Evolutionary conservation across 2,797 vertebrate species (phyloP).

Genomic region (Notolabrus celidotus): DNA sequence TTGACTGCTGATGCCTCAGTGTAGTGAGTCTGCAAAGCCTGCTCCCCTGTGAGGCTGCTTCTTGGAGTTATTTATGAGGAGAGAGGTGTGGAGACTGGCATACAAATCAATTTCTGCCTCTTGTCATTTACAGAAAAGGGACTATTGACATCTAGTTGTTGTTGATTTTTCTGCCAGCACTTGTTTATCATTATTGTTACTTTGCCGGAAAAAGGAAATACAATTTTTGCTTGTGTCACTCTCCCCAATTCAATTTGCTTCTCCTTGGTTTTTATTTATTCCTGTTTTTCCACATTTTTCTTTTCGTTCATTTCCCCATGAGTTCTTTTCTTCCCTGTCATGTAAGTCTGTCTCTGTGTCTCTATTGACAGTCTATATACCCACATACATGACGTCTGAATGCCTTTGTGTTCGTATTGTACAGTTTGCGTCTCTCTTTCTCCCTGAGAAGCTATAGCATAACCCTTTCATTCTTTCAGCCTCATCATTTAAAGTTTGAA

Average conservation of each 20-base stretch:
- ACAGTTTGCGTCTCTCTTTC: background rate
- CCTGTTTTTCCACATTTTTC: conserved; percentile 12
- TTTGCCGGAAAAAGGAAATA: conserved; percentile 28
- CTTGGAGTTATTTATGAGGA: conserved; percentile 49
- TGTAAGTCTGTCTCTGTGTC: conserved; percentile 14
- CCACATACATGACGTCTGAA: background rate
- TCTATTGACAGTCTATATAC: background rate
- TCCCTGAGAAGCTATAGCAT: background rate
- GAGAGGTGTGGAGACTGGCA: conserved; percentile 4
- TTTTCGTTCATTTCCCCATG: conserved; percentile 25
- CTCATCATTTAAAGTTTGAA: conserved; percentile 16
- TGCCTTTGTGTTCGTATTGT: conserved; percentile 10
- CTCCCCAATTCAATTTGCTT: conserved; percentile 27
- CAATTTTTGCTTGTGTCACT: conserved; percentile 12
- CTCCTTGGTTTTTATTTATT: conserved; percentile 11
- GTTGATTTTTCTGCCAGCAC: conserved; percentile 2
- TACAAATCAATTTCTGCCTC: conserved; percentile 57
- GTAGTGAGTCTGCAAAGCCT: conserved; percentile 7
- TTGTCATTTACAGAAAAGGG: conserved; percentile 54
- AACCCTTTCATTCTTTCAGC: background rate
- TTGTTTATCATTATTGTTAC: conserved; percentile 33
- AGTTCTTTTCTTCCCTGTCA: conserved; percentile 7
- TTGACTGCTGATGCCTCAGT: conserved; percentile 18
- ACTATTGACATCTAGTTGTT: conserved; percentile 42
- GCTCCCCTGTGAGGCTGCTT: conserved; percentile 22